phyloP scores from a whole-genome alignment of 1,140 invertebrate species.

The Nephotettix cincticeps region DNA sequence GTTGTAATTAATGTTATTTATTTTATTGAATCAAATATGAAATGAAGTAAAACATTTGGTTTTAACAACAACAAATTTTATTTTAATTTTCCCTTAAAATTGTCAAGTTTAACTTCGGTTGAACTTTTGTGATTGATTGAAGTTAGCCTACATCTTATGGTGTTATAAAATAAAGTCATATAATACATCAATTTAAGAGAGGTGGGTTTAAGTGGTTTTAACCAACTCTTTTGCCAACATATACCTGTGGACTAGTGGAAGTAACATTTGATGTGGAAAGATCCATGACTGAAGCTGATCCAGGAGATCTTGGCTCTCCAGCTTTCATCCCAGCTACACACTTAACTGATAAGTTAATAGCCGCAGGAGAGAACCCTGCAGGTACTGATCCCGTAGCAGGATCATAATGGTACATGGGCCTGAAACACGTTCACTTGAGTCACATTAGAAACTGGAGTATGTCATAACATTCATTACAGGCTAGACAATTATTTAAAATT shows the following conservation, averaged over 20 bases:
- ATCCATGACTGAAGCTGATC: slow-evolving; percentile 74
- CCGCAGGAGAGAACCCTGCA: slow-evolving; percentile 65
- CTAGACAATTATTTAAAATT: not conserved
- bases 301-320: slow-evolving; percentile 37
- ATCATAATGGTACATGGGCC: slow-evolving; percentile 80
- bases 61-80: no score
- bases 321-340: slow-evolving; percentile 66
- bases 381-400: slow-evolving; percentile 39
- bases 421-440: slow-evolving; percentile 43
- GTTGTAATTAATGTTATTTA: no score
- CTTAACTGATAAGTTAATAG: slow-evolving; percentile 83
- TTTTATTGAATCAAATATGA: no score
- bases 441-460: not conserved
- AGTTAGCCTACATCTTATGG: not conserved
- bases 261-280: slow-evolving; percentile 81
- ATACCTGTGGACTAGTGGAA: slow-evolving; percentile 78
- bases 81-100: no score
- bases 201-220: no score
- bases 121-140: no score
- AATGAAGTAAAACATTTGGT: no score
- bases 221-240: no score
- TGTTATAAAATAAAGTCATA: no score
- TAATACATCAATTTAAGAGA: no score
- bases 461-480: not conserved
- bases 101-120: no score